A percentile compares a stretch with the other conserved stretches of the same genome.
These are phyloP conservation scores for Zygaena filipendulae DNA, from an alignment of 2,888 invertebrate species.

Conservation along the genomic window DNA sequence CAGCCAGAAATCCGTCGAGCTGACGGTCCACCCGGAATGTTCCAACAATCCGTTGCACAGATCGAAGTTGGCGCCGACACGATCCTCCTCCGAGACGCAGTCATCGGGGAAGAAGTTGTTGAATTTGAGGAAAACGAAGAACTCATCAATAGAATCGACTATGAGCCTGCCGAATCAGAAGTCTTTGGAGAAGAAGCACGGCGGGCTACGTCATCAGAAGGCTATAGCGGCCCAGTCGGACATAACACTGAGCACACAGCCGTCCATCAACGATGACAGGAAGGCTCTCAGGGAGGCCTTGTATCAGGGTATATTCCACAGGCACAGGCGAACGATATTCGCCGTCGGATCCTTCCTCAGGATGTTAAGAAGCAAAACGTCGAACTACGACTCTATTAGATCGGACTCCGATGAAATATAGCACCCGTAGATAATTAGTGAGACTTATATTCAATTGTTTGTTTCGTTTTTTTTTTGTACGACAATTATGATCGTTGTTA, in stretches of 20 bases:
- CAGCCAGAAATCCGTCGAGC: constrained; percentile 71
- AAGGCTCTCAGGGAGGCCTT: constrained; percentile 78
- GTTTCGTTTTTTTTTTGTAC: not conserved
- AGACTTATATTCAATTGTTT: constrained; percentile 12
- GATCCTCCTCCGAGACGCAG: constrained; percentile 58
- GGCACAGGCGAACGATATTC: constrained; percentile 79
- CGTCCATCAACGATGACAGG: constrained; percentile 67
- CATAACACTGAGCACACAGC: constrained; percentile 57
- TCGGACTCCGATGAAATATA: constrained; percentile 68
- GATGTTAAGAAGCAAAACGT: constrained; percentile 79
- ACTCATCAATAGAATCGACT: constrained; percentile 62
- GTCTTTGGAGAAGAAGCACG: constrained; percentile 63
- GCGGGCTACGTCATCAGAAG: constrained; percentile 70
- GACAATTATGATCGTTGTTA: not conserved
- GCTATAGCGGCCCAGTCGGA: constrained; percentile 71
- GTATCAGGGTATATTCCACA: constrained; percentile 82
- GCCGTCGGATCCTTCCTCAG: constrained; percentile 80
- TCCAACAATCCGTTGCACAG: constrained; percentile 56
- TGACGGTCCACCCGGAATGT: constrained; percentile 59
- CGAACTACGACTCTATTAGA: constrained; percentile 80
- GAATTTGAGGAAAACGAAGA: constrained; percentile 59
- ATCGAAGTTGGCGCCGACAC: constrained; percentile 54
- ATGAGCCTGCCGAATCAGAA: constrained; percentile 65
- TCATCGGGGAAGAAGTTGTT: constrained; percentile 52
- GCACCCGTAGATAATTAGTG: constrained; percentile 34